These are phyloP conservation scores for Platysternon megacephalum DNA, from an alignment of 2,113 vertebrate genomes.

Conservation along the genomic window DNA sequence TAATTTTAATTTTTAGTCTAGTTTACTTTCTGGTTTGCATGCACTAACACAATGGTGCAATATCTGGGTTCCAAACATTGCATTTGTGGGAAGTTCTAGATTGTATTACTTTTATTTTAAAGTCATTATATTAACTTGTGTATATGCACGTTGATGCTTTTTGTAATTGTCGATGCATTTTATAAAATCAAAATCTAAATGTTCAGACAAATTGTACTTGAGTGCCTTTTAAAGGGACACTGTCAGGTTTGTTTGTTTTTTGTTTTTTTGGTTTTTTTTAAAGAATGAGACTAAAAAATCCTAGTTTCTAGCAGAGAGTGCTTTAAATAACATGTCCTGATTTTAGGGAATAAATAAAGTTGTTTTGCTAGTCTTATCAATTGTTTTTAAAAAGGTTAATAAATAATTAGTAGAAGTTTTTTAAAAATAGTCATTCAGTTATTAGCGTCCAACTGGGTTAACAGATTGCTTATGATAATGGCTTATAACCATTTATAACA, in stretches of 20 bases:
- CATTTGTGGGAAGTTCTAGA: not conserved
- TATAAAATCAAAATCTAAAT: not conserved
- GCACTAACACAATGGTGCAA: not conserved
- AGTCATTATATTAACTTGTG: not conserved
- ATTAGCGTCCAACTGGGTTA: not conserved
- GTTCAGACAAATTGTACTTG: not conserved
- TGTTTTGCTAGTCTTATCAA: not conserved
- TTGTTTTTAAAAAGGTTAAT: not conserved
- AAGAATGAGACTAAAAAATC: not conserved
- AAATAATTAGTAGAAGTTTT: not conserved
- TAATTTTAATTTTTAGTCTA: not conserved
- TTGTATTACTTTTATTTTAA: not conserved
- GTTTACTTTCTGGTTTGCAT: not conserved
- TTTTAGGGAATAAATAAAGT: not conserved
- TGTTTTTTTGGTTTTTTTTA: not conserved
- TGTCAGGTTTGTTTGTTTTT: not conserved
- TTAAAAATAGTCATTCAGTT: not conserved
- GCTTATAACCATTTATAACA: not conserved
- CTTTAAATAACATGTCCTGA: not conserved
- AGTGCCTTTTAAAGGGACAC: not conserved
- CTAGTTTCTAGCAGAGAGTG: not conserved
- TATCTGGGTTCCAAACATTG: not conserved
- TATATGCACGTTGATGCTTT: not conserved
- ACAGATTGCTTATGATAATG: not conserved
- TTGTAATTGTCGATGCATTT: not conserved